phyloP scores from a whole-genome alignment of 2,113 vertebrate genomes.

The Nothoprocta pentlandii region DNA sequence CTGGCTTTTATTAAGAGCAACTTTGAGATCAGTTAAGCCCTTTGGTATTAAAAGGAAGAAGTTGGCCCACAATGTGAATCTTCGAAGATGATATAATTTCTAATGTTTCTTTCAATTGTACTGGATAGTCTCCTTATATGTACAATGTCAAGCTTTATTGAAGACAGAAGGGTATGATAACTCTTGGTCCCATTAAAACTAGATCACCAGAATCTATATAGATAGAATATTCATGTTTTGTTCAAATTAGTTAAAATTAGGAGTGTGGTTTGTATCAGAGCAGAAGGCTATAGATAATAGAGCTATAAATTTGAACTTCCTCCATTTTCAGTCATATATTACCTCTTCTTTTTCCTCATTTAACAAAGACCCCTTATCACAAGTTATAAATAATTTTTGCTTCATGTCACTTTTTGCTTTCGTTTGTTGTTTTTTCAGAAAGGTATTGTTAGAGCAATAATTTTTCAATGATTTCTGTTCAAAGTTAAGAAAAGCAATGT shows the following conservation, averaged over 20 bases:
- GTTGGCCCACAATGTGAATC: neutral
- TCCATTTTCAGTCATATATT: neutral
- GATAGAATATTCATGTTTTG: conserved; percentile 19
- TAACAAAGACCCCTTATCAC: neutral
- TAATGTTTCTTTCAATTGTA: neutral
- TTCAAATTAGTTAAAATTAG: conserved; percentile 35
- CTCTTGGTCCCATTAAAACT: neutral
- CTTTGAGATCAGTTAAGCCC: neutral
- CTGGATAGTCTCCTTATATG: neutral
- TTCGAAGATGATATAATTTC: neutral
- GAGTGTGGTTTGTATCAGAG: conserved; percentile 77
- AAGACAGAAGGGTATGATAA: neutral
- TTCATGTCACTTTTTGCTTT: neutral
- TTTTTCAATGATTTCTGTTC: neutral
- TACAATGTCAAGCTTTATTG: neutral
- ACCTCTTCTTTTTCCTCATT: neutral
- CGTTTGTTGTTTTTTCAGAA: neutral
- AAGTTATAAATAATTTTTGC: neutral
- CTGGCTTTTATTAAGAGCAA: neutral
- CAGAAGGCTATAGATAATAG: conserved; percentile 83
- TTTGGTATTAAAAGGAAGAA: neutral
- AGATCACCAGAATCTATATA: neutral
- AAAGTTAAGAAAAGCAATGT: neutral
- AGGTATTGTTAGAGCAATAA: neutral
- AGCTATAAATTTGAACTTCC: conserved; percentile 52